Conservation (phyloP, 1,140 invertebrate genomes). For the Bombus sibiricus region DNA sequence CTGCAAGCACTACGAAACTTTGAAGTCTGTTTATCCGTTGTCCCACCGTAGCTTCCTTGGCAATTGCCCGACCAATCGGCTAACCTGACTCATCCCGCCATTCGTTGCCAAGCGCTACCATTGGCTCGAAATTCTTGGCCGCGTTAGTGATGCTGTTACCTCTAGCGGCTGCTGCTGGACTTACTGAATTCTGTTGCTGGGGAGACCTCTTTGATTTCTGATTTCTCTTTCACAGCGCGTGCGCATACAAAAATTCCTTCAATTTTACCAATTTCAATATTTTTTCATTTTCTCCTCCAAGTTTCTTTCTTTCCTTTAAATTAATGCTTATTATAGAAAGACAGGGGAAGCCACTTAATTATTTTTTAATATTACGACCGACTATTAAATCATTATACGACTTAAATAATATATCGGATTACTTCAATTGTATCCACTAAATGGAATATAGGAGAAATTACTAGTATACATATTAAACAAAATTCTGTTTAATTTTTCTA, state of each 20-base stretch:
- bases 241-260: not conserved
- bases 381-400: not conserved
- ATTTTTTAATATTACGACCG: not conserved
- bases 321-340: not conserved
- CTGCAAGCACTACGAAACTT: slow-evolving; percentile 57
- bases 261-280: not conserved
- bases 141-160: slow-evolving; percentile 38
- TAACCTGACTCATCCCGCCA: slow-evolving; percentile 67
- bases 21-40: slow-evolving; percentile 63
- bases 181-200: slow-evolving; percentile 63
- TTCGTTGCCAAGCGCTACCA: slow-evolving; percentile 55
- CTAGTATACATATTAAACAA: too few species aligned
- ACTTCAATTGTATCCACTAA: too few species aligned
- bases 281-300: not conserved
- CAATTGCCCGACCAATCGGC: slow-evolving; percentile 60
- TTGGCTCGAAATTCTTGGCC: slow-evolving; percentile 52
- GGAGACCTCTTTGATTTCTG: slow-evolving; percentile 52
- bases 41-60: slow-evolving; percentile 52
- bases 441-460: too few species aligned
- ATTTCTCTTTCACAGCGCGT: slow-evolving; percentile 5
- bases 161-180: slow-evolving; percentile 35
- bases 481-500: too few species aligned
- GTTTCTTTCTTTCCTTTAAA: too few species aligned
- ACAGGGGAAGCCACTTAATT: too few species aligned
- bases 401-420: not conserved